These are phyloP conservation scores for Megaleporinus macrocephalus DNA, from an alignment of 2,113 vertebrate genomes.

Conservation along the genomic window DNA sequence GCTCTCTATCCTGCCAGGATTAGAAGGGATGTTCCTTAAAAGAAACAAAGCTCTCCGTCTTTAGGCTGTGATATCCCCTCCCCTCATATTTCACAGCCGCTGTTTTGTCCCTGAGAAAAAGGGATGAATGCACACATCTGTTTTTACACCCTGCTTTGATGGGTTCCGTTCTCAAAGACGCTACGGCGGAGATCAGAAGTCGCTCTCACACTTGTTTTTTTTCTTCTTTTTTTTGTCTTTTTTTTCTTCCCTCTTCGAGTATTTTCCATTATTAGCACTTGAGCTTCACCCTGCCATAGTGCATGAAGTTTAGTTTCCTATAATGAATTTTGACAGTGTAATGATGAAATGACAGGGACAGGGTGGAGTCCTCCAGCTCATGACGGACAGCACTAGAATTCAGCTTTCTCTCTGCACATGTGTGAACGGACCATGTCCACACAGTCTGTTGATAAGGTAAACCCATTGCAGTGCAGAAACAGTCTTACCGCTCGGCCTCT, in stretches of 20 bases:
- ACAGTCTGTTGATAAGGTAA: background rate
- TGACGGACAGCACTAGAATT: background rate
- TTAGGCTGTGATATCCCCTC: background rate
- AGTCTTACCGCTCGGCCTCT: too few species aligned
- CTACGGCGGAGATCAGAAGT: slow-evolving; percentile 21
- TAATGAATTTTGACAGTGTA: slow-evolving; percentile 7
- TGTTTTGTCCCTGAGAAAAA: slow-evolving; percentile 21
- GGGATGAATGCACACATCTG: slow-evolving; percentile 10
- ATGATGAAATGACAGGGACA: slow-evolving; percentile 13
- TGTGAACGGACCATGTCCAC: too few species aligned
- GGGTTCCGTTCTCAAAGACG: slow-evolving; percentile 9
- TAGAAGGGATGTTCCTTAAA: slow-evolving; percentile 50
- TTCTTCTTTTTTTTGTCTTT: background rate
- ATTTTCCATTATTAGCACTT: background rate
- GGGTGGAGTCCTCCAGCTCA: background rate
- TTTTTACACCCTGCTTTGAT: slow-evolving; percentile 43
- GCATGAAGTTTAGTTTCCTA: background rate
- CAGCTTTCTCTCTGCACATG: background rate
- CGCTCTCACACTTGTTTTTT: background rate
- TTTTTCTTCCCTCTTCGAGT: background rate
- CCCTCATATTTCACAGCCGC: background rate
- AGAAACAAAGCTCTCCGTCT: slow-evolving; percentile 47
- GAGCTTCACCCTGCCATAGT: background rate
- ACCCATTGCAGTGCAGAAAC: too few species aligned
- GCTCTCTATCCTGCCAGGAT: slow-evolving; percentile 28